Base-by-base conservation (phyloP, 2,797 vertebrate genomes). In the Ctenopoma kingsleyae region DNA sequence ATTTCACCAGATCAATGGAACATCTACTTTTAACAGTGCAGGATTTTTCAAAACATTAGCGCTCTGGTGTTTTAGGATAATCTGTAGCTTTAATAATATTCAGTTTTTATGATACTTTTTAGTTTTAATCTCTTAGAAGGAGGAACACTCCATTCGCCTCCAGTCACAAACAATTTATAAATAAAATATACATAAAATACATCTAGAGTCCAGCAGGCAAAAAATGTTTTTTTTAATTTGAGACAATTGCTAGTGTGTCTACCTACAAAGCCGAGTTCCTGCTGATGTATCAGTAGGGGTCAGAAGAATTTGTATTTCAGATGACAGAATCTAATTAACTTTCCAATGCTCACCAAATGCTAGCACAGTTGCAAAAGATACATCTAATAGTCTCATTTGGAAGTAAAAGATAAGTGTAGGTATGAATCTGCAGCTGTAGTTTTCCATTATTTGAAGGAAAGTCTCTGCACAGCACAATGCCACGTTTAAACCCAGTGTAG, bases 11-110 rank as follows among this genome's bases (percentile, higher is more conserved):
- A 13, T 59, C 13, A 30, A 12, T 48, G 22, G 13, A 3, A 9
- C 10, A 8, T 30, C 6, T 32, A 10, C 3, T 65, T 56, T 30
- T 22, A 6, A 50, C 32, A 23, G 11, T 8, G 12, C 43, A 32
- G n/a, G 22, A 25, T 20, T 5, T 11, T 57, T 25, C 19, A 22
- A 40, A 58, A 32, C 10, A 69, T 53, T 38, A 22, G n/a, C 50
- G 12, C 22, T 23, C 22, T 58, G 43, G 6, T 56, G 36, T 25
- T 55, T 59, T 11, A 35, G 67, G 30, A 8, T 13, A 9, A 22
- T 50, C n/a, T 55, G 60, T 43, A 12, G 43, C 38, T 43, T 66
- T 35, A 40, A 56, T n/a, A 44, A 56, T 43, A 69, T 35, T n/a
- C 44, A 13, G 13, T 51, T 10, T 40, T 13, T 32, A 19, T 59